Percentiles rank a stretch among this genome's conserved stretches.
Conservation (phyloP, 2,797 vertebrate species). For the Pampus argenteus region DNA sequence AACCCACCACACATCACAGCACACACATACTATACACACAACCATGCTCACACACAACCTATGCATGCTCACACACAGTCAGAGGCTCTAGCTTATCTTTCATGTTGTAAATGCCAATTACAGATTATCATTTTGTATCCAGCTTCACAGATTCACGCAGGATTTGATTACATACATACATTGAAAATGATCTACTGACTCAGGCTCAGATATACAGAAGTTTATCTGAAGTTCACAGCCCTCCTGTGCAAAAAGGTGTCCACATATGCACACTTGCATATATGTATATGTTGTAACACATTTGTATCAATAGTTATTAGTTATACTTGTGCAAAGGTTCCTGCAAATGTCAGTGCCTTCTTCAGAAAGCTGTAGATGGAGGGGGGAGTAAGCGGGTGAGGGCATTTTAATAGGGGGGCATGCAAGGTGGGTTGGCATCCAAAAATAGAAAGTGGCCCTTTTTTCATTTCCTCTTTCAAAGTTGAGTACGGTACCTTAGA, state of each 20-base stretch:
- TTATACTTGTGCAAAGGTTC: neutral
- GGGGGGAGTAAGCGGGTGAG: neutral
- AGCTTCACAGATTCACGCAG: neutral
- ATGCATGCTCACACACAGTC: neutral
- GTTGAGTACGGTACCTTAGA: slow-evolving; percentile 17
- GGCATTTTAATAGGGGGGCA: neutral
- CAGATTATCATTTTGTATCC: neutral
- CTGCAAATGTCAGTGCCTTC: neutral
- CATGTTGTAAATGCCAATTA: neutral
- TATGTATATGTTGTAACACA: neutral
- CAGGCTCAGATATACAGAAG: neutral
- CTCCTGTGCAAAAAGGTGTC: neutral
- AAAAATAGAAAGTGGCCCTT: slow-evolving; percentile 36
- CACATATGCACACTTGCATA: neutral
- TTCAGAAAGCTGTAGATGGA: neutral
- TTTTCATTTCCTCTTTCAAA: slow-evolving; percentile 50
- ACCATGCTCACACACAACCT: neutral
- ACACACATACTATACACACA: neutral
- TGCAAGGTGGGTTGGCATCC: slow-evolving; percentile 8
- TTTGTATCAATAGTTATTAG: neutral
- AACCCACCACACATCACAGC: slow-evolving; percentile 17
- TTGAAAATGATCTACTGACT: slow-evolving; percentile 2
- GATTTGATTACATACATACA: slow-evolving; percentile 1
- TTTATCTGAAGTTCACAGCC: neutral
- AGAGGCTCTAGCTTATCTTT: neutral